Evolutionary conservation across 2,888 invertebrate genomes (phyloP).

Genomic region (Epinotia brunnichana): DNA sequence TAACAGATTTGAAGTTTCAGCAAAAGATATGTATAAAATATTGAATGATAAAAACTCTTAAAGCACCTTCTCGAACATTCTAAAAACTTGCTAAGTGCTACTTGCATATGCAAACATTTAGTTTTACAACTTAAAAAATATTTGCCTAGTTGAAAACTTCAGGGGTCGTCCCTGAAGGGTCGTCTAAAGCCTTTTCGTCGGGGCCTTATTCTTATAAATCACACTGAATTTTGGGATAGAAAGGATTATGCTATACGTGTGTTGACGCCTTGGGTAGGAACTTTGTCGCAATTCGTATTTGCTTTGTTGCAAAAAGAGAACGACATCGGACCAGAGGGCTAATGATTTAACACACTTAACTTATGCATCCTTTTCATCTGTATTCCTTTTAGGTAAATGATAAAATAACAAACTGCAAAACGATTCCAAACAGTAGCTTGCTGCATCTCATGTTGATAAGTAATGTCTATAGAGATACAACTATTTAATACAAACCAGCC

Average conservation of each 20-base stretch:
- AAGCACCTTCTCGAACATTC: slow-evolving; percentile 5
- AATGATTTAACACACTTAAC: slow-evolving; percentile 13
- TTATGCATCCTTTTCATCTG: neutral
- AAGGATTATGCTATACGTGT: slow-evolving; percentile 34
- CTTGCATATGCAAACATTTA: slow-evolving; percentile 54
- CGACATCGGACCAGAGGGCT: neutral
- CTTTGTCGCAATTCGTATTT: neutral
- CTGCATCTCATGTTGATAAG: neutral
- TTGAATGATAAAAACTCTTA: neutral
- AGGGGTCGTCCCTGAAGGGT: slow-evolving; percentile 57
- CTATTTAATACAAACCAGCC: too few species aligned
- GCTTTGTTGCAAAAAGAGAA: neutral
- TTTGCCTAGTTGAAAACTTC: slow-evolving; percentile 55
- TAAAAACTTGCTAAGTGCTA: slow-evolving; percentile 42
- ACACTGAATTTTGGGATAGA: slow-evolving; percentile 33
- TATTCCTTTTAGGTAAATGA: neutral
- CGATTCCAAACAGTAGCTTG: too few species aligned
- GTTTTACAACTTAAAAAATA: slow-evolving; percentile 56
- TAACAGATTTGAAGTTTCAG: neutral
- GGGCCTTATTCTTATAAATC: slow-evolving; percentile 49
- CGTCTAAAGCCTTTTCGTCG: slow-evolving; percentile 54
- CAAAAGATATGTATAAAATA: neutral
- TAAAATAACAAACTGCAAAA: neutral
- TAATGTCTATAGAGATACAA: neutral
- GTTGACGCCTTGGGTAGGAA: slow-evolving; percentile 23